Evolutionary conservation across 1,140 invertebrate genomes (phyloP).

Genomic region (Eciton burchellii): DNA sequence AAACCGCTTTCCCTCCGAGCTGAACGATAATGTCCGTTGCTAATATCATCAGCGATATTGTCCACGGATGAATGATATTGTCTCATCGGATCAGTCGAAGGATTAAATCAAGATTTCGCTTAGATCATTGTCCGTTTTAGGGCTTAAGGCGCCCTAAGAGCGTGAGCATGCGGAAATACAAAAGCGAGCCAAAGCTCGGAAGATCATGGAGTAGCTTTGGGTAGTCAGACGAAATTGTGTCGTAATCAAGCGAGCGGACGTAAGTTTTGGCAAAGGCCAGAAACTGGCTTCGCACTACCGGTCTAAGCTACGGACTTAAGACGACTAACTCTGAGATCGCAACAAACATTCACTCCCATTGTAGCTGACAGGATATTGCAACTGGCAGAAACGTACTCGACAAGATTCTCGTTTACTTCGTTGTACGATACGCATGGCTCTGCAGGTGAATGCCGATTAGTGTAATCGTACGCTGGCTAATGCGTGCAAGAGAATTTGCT

Average conservation of each 20-base stretch:
- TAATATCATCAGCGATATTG: too few species aligned
- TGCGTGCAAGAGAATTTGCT: too few species aligned
- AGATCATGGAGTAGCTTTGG: slow-evolving; percentile 37
- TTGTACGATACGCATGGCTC: not conserved
- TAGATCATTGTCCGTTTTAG: slow-evolving; percentile 15
- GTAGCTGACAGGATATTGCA: not conserved
- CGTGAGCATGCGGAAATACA: slow-evolving; percentile 37
- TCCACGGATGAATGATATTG: not conserved
- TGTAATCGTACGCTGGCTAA: not conserved
- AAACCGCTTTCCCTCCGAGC: too few species aligned
- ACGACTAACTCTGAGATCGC: slow-evolving; percentile 21
- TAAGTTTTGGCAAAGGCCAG: slow-evolving; percentile 41
- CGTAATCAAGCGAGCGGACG: slow-evolving; percentile 38
- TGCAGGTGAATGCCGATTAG: not conserved
- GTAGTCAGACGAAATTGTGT: slow-evolving; percentile 51
- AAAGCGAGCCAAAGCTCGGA: slow-evolving; percentile 36
- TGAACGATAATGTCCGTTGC: too few species aligned
- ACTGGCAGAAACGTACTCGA: not conserved
- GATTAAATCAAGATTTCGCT: not conserved
- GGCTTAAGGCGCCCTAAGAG: slow-evolving; percentile 29
- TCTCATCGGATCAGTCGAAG: slow-evolving; percentile 17
- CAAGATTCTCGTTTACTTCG: not conserved
- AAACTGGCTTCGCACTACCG: slow-evolving; percentile 12
- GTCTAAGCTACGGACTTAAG: slow-evolving; percentile 31
- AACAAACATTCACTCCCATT: not conserved